phyloP scores from a whole-genome alignment of 2,888 invertebrate genomes.

The Drosophila gaucha region DNA sequence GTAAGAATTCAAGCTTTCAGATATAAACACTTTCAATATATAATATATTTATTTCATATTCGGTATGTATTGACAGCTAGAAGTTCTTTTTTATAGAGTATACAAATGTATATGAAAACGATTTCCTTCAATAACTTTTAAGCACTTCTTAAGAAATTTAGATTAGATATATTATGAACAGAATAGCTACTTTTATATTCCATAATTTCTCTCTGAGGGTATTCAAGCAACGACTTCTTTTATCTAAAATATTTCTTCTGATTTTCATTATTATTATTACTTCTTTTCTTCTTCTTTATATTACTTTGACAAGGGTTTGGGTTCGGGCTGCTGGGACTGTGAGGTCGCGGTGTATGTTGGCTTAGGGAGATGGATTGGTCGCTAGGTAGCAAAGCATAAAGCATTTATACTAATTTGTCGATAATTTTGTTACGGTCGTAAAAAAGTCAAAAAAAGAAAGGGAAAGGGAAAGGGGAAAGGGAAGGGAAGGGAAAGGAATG shows the following conservation, averaged over 20 bases:
- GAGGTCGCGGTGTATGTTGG: constrained; percentile 6
- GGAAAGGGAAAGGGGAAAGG: constrained; percentile 20
- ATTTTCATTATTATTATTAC: constrained; percentile 4
- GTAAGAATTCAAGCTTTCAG: too few species aligned
- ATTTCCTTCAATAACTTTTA: too few species aligned
- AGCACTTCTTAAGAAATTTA: too few species aligned
- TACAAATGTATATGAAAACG: too few species aligned
- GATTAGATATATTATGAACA: too few species aligned
- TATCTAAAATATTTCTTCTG: background rate
- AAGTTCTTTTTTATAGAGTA: too few species aligned
- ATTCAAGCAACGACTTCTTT: background rate
- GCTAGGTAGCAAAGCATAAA: constrained; percentile 54
- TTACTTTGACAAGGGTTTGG: constrained; percentile 55
- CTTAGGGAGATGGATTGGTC: constrained; percentile 29
- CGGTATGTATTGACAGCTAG: too few species aligned
- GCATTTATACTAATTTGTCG: constrained; percentile 77
- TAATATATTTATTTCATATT: too few species aligned
- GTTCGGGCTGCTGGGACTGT: constrained; percentile 28
- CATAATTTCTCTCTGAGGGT: constrained; percentile 1
- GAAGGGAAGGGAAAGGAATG: constrained; percentile 11
- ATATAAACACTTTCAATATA: too few species aligned
- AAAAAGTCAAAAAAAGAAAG: constrained; percentile 31
- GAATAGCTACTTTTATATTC: too few species aligned
- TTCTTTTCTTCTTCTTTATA: constrained; percentile 13
- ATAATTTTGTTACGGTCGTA: constrained; percentile 70